Base-by-base conservation (phyloP, 2,113 vertebrate species). In the Phocoena phocoena region DNA sequence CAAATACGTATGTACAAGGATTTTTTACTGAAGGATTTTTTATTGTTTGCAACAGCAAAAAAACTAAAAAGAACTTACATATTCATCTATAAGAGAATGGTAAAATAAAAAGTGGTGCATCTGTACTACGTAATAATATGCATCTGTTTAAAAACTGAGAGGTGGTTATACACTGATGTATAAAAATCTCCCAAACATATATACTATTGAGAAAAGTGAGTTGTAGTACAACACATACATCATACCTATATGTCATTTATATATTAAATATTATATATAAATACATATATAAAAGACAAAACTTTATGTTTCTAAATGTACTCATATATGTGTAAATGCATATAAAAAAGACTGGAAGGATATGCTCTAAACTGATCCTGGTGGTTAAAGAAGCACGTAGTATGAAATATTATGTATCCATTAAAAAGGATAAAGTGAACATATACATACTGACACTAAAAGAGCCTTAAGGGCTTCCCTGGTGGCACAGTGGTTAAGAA, bases 141-240 rank as follows among this genome's bases (percentile, higher is more conserved):
- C 47, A 93, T 28, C 80, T 95, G 60, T 95, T 91, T 81, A 25
- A 81, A 93, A 94, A 88, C 65, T 81, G 23, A 65, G 50, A 90
- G 18, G 73, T 73, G n/a, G 41, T 63, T 36, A 73, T 58, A 88
- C 41, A 89, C 38, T 77, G 33, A 79, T 77, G 17, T 11, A 90
- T 79, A 67, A 90, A 89, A 95, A 47, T 76, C 86, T 84, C 55
- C 79, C 63, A 90, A n/a, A 86, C 10, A 41, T n/a, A 86, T n/a
- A 62, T 50, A 86, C 55, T 55, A 50, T 36, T 83, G 53, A 85
- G 31, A 80, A 87, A 90, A 95, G 33, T 36, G 83, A 95, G 62
- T 60, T 85, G 33, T 77, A 70, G 31, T 60, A 70, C 14, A 68
- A 55, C 10, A 81, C n/a, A 55, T 85, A 86, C 8, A 38, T 85